A percentile compares a stretch with the other conserved stretches of the same genome.
These are phyloP conservation scores for Pimephales promelas DNA, from an alignment of 2,113 vertebrate genomes.

Conservation along the genomic window DNA sequence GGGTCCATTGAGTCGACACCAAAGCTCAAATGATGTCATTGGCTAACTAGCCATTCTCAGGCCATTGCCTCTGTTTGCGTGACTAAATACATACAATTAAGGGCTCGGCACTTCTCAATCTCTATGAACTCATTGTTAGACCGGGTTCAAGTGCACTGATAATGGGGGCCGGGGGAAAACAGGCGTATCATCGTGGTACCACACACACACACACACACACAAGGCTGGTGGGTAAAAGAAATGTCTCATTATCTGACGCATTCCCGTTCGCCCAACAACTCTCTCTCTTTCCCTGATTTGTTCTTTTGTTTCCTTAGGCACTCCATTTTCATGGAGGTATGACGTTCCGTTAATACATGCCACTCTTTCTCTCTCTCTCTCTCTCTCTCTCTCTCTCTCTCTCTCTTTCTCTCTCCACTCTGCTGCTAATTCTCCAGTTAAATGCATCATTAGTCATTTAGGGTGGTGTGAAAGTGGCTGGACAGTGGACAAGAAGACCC, in stretches of 20 bases:
- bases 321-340: slow-evolving; percentile 58
- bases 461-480: slow-evolving; percentile 70
- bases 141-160: slow-evolving; percentile 98
- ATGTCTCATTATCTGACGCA: slow-evolving; percentile 87
- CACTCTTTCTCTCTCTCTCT: slow-evolving; percentile 45
- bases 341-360: slow-evolving; percentile 51
- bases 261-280: slow-evolving; percentile 70
- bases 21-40: slow-evolving; percentile 94
- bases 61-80: slow-evolving; percentile 99
- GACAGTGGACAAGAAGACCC: slow-evolving; percentile 67
- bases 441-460: slow-evolving; percentile 72
- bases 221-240: slow-evolving; percentile 87
- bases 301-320: slow-evolving; percentile 58
- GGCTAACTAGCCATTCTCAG: slow-evolving; percentile 98
- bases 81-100: slow-evolving; percentile 99
- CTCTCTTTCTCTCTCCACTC: slow-evolving; percentile 43
- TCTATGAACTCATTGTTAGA: slow-evolving; percentile 99
- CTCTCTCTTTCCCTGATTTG: slow-evolving; percentile 60
- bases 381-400: slow-evolving; percentile 17
- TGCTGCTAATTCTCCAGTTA: slow-evolving; percentile 65
- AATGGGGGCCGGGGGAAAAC: slow-evolving; percentile 95
- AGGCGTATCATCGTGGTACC: slow-evolving; percentile 81
- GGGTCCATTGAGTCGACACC: slow-evolving; percentile 88
- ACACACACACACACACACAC: slow-evolving; percentile 65
- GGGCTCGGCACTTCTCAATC: slow-evolving; percentile 94